These are phyloP conservation scores for Zhuqinia jingwanae DNA, from an alignment of 2,888 invertebrate species.

Conservation along the genomic window DNA sequence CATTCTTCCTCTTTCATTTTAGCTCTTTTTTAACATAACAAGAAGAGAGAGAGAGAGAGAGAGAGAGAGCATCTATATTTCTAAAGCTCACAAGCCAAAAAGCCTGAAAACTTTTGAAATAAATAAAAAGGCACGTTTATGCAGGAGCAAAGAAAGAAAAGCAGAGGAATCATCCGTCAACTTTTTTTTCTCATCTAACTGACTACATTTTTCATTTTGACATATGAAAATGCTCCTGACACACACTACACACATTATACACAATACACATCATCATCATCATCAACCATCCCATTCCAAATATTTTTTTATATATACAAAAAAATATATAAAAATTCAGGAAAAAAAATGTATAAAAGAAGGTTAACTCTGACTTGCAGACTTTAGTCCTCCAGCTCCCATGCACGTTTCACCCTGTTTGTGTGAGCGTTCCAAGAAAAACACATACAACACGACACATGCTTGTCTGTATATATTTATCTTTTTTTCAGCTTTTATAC, in stretches of 20 bases:
- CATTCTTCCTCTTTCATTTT: not conserved
- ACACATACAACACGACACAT: too few species aligned
- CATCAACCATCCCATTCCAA: not conserved
- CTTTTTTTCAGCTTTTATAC: too few species aligned
- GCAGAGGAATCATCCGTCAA: constrained; percentile 63
- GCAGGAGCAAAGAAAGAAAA: too few species aligned
- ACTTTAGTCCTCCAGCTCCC: not conserved
- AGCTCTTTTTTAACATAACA: not conserved
- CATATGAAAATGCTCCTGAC: constrained; percentile 36
- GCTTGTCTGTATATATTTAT: too few species aligned
- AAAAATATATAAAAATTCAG: too few species aligned
- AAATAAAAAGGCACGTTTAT: constrained; percentile 33
- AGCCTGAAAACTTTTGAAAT: constrained; percentile 64
- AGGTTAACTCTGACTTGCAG: not conserved
- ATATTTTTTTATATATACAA: too few species aligned
- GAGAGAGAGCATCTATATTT: too few species aligned
- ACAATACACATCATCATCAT: not conserved
- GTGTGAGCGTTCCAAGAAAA: not conserved
- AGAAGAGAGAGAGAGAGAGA: too few species aligned
- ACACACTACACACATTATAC: not conserved
- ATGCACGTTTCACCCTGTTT: not conserved
- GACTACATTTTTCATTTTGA: constrained; percentile 72
- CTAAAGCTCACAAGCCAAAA: not conserved
- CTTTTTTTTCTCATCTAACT: constrained; percentile 65
- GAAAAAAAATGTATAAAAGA: not conserved